These are phyloP conservation scores for Gallinago paraguaiae DNA, from an alignment of 2,113 vertebrate genomes.

Conservation along the genomic window DNA sequence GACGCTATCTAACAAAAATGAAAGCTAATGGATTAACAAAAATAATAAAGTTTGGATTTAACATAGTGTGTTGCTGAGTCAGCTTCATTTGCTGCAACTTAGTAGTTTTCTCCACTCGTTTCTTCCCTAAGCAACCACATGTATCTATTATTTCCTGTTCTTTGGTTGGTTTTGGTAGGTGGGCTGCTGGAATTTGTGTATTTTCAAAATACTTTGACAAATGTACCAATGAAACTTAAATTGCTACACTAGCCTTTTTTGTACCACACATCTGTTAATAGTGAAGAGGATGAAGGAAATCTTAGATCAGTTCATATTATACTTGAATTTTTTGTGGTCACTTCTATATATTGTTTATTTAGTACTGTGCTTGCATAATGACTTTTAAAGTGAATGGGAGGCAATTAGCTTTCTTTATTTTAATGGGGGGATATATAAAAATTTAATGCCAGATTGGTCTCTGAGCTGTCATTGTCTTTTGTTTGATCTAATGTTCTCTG, in stretches of 20 bases:
- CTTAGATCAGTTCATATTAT: fast-evolving
- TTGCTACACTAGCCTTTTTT: neutral
- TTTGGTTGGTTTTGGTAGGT: neutral
- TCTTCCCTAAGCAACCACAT: neutral
- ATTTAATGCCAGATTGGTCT: neutral
- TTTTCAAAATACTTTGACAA: neutral
- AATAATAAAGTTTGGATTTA: neutral
- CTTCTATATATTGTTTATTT: neutral
- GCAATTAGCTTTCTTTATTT: neutral
- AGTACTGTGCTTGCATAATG: neutral
- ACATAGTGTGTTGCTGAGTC: neutral
- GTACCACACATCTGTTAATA: neutral
- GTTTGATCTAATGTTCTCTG: constrained; percentile 12
- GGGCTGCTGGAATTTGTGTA: neutral
- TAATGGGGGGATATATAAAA: neutral
- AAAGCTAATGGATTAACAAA: neutral
- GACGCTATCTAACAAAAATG: neutral
- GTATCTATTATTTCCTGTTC: neutral
- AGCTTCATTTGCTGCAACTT: neutral
- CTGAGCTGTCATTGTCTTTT: neutral
- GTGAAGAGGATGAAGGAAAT: neutral
- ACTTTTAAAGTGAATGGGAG: neutral
- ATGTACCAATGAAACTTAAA: neutral
- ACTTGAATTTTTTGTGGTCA: neutral
- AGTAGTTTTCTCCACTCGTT: neutral